Conservation (phyloP, 2,113 vertebrate genomes). For the Grammomys dolichurus region DNA sequence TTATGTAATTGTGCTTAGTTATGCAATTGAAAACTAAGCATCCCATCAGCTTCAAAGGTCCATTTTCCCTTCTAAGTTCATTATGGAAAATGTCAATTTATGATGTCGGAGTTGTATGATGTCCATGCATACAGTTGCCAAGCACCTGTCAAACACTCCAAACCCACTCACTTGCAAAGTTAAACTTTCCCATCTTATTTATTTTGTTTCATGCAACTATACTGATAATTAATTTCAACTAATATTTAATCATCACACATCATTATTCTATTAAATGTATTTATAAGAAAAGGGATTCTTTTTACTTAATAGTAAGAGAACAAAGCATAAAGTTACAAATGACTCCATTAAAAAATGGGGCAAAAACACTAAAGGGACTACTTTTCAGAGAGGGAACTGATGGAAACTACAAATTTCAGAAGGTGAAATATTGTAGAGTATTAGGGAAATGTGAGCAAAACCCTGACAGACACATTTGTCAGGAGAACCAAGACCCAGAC, state of each 20-base stretch:
- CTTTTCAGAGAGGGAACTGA: background rate
- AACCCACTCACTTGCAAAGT: background rate
- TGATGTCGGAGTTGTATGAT: background rate
- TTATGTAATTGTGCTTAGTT: background rate
- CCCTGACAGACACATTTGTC: no score
- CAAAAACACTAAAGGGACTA: background rate
- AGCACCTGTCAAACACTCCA: background rate
- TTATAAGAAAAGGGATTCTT: background rate
- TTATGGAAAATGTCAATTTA: conserved; percentile 36
- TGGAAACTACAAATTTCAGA: background rate
- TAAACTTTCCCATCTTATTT: background rate
- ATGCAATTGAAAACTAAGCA: conserved; percentile 7
- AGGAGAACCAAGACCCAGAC: no score
- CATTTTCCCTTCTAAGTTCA: background rate
- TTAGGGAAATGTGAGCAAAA: background rate
- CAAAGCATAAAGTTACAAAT: background rate
- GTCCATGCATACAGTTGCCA: background rate
- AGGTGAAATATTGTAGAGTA: background rate
- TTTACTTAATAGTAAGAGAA: background rate
- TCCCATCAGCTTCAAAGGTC: conserved; percentile 21
- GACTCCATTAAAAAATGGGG: background rate
- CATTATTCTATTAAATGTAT: background rate
- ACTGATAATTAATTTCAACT: background rate
- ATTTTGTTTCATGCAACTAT: background rate
- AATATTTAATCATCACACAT: background rate